phyloP scores from a whole-genome alignment of 1,140 invertebrate genomes.

The Drosophila pachea region DNA sequence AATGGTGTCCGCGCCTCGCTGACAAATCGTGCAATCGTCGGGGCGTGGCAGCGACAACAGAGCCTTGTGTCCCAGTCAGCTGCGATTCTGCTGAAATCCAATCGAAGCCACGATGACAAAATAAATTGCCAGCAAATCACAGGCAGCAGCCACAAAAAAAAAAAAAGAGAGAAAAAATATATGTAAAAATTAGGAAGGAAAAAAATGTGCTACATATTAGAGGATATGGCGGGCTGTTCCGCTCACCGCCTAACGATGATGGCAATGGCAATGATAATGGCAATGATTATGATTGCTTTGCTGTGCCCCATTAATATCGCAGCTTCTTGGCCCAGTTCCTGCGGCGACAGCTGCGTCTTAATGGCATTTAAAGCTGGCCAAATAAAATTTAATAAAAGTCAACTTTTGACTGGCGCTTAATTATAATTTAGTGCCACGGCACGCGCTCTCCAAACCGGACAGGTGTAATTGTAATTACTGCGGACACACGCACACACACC shows the following conservation, averaged over 20 bases:
- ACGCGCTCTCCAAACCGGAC: constrained; percentile 51
- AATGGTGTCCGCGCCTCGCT: constrained; percentile 47
- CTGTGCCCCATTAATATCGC: not conserved
- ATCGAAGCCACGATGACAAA: constrained; percentile 68
- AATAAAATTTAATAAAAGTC: constrained; percentile 77
- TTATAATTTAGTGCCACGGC: constrained; percentile 70
- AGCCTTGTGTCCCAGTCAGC: constrained; percentile 45
- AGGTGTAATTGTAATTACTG: constrained; percentile 75
- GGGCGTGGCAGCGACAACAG: constrained; percentile 1
- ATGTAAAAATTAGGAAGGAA: constrained; percentile 1
- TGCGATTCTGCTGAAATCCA: constrained; percentile 51
- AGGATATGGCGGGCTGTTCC: constrained; percentile 14
- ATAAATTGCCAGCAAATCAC: constrained; percentile 66
- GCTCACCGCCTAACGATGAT: constrained; percentile 17
- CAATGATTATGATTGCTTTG: not conserved
- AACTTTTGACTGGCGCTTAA: constrained; percentile 68
- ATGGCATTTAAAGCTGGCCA: constrained; percentile 70
- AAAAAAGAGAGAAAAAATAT: not conserved
- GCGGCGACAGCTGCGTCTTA: constrained; percentile 36
- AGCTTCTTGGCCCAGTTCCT: not conserved
- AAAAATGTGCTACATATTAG: constrained; percentile 2
- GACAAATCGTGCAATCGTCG: constrained; percentile 62
- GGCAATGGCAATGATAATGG: constrained; percentile 32
- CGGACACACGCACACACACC: constrained; percentile 29
- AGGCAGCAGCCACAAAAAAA: constrained; percentile 22